Conservation (phyloP, 2,797 vertebrate species). For the Cossypha niveicapilla region DNA sequence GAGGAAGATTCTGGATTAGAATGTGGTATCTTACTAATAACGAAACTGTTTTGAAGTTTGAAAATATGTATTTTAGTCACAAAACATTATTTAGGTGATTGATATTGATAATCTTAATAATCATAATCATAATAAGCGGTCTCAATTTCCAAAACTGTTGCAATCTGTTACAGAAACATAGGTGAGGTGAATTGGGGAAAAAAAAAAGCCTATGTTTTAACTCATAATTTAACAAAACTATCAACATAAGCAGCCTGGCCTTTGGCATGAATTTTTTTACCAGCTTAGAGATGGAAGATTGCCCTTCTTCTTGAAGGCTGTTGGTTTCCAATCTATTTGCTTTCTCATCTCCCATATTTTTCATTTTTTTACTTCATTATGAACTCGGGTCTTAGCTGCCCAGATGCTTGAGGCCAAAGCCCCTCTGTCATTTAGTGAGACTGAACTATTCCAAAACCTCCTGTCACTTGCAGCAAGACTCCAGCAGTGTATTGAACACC, state of each 20-base stretch:
- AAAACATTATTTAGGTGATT: neutral
- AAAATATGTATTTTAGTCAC: neutral
- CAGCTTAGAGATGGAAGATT: neutral
- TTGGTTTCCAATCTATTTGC: neutral
- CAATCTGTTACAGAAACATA: neutral
- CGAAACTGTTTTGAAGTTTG: conserved; percentile 22
- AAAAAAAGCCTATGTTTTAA: neutral
- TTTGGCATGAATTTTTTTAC: neutral
- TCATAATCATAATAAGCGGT: neutral
- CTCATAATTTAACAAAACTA: neutral
- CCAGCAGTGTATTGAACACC: neutral
- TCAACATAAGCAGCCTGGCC: neutral
- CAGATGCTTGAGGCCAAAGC: neutral
- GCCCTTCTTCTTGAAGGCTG: neutral
- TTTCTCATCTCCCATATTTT: neutral
- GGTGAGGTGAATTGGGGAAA: neutral
- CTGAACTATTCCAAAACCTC: neutral
- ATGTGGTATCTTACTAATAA: neutral
- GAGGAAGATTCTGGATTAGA: neutral
- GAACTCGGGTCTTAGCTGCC: neutral
- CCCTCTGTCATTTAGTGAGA: neutral
- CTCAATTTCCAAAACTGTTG: neutral
- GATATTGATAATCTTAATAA: neutral
- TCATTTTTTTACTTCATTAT: neutral
- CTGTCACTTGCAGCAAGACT: neutral